phyloP scores from a whole-genome alignment of 2,797 vertebrate genomes.

The Telmatherina bonti region DNA sequence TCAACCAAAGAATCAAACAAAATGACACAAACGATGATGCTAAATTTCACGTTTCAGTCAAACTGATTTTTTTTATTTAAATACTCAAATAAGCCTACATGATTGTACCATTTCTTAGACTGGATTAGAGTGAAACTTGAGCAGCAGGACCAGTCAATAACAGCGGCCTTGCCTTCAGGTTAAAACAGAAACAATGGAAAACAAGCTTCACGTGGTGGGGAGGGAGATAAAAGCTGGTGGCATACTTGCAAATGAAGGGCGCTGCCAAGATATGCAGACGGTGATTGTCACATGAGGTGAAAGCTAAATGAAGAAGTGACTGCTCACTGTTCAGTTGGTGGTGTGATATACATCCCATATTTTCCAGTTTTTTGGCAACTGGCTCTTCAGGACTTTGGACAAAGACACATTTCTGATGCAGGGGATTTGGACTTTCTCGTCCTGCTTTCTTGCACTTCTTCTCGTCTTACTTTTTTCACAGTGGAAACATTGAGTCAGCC shows the following conservation, averaged over 20 bases:
- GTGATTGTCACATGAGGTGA: not conserved
- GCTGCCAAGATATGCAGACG: not conserved
- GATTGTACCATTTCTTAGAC: not conserved
- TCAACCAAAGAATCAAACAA: not conserved
- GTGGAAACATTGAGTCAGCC: constrained; percentile 72
- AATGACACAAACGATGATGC: not conserved
- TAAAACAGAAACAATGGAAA: not conserved
- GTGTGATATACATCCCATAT: not conserved
- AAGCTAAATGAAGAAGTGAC: not conserved
- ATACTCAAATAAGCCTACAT: not conserved
- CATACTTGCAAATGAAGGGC: not conserved
- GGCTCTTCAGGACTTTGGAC: not conserved
- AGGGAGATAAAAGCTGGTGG: not conserved
- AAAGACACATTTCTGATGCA: constrained; percentile 7
- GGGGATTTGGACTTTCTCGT: constrained; percentile 19
- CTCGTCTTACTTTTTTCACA: constrained; percentile 39
- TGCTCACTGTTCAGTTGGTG: not conserved
- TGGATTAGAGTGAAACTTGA: not conserved
- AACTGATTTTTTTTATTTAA: not conserved
- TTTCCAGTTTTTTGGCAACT: not conserved
- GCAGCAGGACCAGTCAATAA: not conserved
- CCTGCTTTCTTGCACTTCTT: constrained; percentile 38
- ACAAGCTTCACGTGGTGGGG: not conserved
- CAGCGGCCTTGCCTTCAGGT: not conserved
- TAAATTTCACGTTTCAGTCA: not conserved